phyloP scores from a whole-genome alignment of 2,888 invertebrate genomes.

The Agrochola lota region DNA sequence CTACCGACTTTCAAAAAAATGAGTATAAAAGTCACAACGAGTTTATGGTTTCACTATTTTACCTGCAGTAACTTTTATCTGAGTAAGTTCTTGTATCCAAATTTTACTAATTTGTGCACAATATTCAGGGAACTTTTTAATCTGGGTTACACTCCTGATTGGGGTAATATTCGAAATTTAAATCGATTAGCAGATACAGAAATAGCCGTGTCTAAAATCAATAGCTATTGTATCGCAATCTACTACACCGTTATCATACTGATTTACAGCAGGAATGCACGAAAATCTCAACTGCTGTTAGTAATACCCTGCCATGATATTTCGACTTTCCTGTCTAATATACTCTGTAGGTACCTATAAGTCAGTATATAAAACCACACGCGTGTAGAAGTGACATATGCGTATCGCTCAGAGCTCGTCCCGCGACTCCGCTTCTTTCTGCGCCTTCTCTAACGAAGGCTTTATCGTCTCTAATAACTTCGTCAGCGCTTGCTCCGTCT shows the following conservation, averaged over 20 bases:
- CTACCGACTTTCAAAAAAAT: neutral
- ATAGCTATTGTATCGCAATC: neutral
- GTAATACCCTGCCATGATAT: neutral
- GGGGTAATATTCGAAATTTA: neutral
- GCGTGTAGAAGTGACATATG: conserved; percentile 5
- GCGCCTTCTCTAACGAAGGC: conserved; percentile 83
- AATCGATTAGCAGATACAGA: too few relatives aligned
- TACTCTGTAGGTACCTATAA: neutral
- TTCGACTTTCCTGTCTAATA: neutral
- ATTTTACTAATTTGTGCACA: neutral
- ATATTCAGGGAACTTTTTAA: neutral
- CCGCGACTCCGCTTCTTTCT: conserved; percentile 69
- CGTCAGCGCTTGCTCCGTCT: conserved; percentile 95
- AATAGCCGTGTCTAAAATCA: neutral
- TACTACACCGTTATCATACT: neutral
- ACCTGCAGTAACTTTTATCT: neutral
- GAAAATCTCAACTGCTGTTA: neutral
- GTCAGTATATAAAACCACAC: conserved; percentile 37
- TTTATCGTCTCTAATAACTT: conserved; percentile 92
- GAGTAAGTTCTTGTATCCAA: neutral
- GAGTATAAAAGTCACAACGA: neutral
- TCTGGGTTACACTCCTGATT: neutral
- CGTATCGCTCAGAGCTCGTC: conserved; percentile 78
- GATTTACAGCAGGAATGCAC: neutral
- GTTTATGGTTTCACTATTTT: neutral